phyloP scores from a whole-genome alignment of 1,140 invertebrate species.

The Phymorhynchus buccinoides region DNA sequence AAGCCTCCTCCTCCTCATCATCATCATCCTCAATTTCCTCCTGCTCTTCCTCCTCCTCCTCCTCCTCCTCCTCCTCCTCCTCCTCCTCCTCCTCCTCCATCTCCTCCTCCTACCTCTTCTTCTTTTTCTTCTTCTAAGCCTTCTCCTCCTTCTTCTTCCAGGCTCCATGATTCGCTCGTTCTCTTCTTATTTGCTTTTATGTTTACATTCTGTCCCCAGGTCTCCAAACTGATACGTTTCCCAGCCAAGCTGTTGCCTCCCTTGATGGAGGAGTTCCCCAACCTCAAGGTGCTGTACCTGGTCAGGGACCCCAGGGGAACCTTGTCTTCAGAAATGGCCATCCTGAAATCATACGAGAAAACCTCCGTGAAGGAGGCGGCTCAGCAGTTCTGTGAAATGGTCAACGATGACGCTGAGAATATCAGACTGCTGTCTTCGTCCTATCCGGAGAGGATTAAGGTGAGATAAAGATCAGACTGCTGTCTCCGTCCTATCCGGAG shows the following conservation, averaged over 20 bases:
- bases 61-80: too few relatives aligned
- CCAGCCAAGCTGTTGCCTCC: neutral
- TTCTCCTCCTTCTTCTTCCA: too few relatives aligned
- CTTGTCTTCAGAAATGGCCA: slow-evolving; percentile 28
- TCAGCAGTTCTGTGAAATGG: slow-evolving; percentile 30
- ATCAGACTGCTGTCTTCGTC: neutral
- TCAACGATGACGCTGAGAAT: slow-evolving; percentile 28
- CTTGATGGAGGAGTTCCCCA: slow-evolving; percentile 37
- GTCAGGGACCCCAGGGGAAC: slow-evolving; percentile 39
- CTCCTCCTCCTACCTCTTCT: too few relatives aligned
- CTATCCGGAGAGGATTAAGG: slow-evolving; percentile 22
- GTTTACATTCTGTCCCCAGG: neutral
- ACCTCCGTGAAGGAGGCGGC: slow-evolving; percentile 22
- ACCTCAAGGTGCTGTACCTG: slow-evolving; percentile 42
- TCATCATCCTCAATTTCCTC: too few relatives aligned
- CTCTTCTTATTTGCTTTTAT: neutral
- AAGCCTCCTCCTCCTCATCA: too few relatives aligned
- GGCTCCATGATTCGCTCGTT: too few relatives aligned
- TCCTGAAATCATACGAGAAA: slow-evolving; percentile 24
- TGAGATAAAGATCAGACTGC: too few relatives aligned
- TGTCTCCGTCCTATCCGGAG: too few relatives aligned
- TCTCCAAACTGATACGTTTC: slow-evolving; percentile 32
- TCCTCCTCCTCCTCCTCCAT: too few relatives aligned
- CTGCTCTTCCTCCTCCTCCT: too few relatives aligned
- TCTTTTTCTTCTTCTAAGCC: too few relatives aligned